These are phyloP conservation scores for Cydia pomonella DNA, from an alignment of 1,140 invertebrate species.

Conservation along the genomic window DNA sequence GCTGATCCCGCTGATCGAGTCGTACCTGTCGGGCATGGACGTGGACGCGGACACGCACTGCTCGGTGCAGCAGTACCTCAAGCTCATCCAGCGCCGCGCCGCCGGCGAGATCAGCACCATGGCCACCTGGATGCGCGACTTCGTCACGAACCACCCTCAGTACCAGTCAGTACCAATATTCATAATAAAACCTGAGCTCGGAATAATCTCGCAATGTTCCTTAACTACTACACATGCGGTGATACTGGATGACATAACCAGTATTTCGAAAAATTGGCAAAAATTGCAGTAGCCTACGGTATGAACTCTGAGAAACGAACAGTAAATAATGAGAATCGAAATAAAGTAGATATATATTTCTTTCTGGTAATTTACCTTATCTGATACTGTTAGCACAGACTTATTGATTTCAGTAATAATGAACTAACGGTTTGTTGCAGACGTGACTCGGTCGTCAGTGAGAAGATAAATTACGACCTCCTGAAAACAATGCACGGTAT, in stretches of 20 bases:
- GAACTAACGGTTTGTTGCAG: slow-evolving; percentile 81
- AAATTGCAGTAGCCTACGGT: no score
- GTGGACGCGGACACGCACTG: slow-evolving; percentile 98
- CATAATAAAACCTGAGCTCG: no score
- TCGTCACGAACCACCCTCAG: slow-evolving; percentile 92
- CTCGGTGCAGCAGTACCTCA: slow-evolving; percentile 97
- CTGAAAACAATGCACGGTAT: slow-evolving; percentile 89
- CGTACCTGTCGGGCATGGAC: slow-evolving; percentile 96
- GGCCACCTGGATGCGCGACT: slow-evolving; percentile 95
- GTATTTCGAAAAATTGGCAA: no score
- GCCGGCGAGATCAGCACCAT: slow-evolving; percentile 93
- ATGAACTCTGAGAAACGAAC: no score
- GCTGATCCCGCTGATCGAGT: slow-evolving; percentile 95
- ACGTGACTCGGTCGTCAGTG: slow-evolving; percentile 93
- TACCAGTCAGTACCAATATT: slow-evolving; percentile 86
- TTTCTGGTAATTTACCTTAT: no score
- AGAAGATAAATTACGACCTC: slow-evolving; percentile 96
- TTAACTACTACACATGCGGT: no score
- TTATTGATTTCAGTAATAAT: no score
- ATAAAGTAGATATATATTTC: no score
- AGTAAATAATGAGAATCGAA: no score
- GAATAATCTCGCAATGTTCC: no score
- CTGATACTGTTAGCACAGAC: no score
- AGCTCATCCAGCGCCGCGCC: slow-evolving; percentile 94
- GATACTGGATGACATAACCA: no score